Conservation (phyloP, 1,140 invertebrate species). For the Drosophila melanica region DNA sequence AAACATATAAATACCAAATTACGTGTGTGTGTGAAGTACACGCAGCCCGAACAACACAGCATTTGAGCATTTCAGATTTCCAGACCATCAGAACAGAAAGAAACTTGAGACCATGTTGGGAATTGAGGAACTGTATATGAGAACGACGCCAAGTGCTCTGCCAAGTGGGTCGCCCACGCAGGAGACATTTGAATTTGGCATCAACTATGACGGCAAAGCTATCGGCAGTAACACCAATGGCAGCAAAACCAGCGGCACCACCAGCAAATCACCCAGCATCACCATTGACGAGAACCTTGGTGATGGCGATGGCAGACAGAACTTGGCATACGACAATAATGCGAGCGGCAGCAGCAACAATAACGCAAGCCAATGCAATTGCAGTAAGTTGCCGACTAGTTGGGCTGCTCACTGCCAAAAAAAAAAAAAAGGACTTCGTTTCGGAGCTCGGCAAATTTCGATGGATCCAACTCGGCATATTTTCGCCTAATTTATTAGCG, state of each 20-base stretch:
- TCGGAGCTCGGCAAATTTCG: neutral
- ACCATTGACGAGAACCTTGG: conserved; percentile 50
- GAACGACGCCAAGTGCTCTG: conserved; percentile 44
- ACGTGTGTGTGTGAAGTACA: conserved; percentile 12
- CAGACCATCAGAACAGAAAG: conserved; percentile 9
- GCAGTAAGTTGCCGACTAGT: conserved; percentile 57
- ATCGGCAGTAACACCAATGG: conserved; percentile 15
- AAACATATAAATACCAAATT: conserved; percentile 47
- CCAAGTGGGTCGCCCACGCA: conserved; percentile 57
- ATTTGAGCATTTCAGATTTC: conserved; percentile 13
- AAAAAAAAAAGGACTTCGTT: conserved; percentile 14
- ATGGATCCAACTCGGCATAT: conserved; percentile 25
- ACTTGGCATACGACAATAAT: conserved; percentile 59
- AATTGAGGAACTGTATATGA: conserved; percentile 64
- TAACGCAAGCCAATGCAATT: conserved; percentile 57
- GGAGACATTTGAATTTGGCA: conserved; percentile 62
- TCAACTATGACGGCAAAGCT: conserved; percentile 41
- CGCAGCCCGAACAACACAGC: conserved; percentile 4
- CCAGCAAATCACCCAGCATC: conserved; percentile 26
- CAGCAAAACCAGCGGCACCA: conserved; percentile 19
- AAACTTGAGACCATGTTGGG: conserved; percentile 43
- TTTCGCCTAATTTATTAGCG: conserved; percentile 75
- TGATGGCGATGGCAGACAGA: conserved; percentile 52
- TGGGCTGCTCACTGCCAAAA: conserved; percentile 33
- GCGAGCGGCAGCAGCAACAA: conserved; percentile 30